Percentiles rank a stretch among this genome's conserved stretches.
Evolutionary conservation across 1,140 invertebrate genomes (phyloP).

Genomic region (Drosophila serrata): DNA sequence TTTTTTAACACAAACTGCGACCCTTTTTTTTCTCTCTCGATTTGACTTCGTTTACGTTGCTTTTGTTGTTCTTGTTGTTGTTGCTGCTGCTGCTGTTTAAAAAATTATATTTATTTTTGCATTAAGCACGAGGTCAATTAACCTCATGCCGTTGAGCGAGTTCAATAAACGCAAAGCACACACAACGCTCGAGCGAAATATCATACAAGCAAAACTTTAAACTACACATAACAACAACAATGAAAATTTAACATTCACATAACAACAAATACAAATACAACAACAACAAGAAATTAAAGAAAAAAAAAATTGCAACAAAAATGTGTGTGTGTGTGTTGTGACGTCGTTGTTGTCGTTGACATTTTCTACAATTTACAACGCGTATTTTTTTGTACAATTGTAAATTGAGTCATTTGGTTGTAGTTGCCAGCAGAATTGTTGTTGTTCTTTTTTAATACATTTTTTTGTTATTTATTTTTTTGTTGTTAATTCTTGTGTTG

Average conservation of each 20-base stretch:
- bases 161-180: slow-evolving; percentile 83
- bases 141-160: slow-evolving; percentile 77
- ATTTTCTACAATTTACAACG: slow-evolving; percentile 70
- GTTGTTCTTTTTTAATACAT: slow-evolving; percentile 25
- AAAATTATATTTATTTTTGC: slow-evolving; percentile 84
- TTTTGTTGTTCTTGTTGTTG: slow-evolving; percentile 28
- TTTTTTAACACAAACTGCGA: slow-evolving; percentile 59
- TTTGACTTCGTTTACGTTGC: slow-evolving; percentile 9
- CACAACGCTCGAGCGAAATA: slow-evolving; percentile 30
- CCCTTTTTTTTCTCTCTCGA: slow-evolving; percentile 63
- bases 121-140: slow-evolving; percentile 85
- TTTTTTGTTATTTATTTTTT: not conserved
- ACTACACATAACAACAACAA: slow-evolving; percentile 29
- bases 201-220: slow-evolving; percentile 56
- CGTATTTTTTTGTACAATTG: slow-evolving; percentile 77
- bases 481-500: slow-evolving; percentile 3
- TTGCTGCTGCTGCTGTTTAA: slow-evolving; percentile 36
- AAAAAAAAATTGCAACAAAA: slow-evolving; percentile 34
- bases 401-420: slow-evolving; percentile 81
- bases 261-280: slow-evolving; percentile 48
- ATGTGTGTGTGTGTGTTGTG: slow-evolving; percentile 61
- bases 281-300: slow-evolving; percentile 26
- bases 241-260: slow-evolving; percentile 62
- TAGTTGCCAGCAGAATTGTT: slow-evolving; percentile 37
- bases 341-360: slow-evolving; percentile 69